phyloP scores from a whole-genome alignment of 2,888 invertebrate genomes.

The Fragum sueziense region DNA sequence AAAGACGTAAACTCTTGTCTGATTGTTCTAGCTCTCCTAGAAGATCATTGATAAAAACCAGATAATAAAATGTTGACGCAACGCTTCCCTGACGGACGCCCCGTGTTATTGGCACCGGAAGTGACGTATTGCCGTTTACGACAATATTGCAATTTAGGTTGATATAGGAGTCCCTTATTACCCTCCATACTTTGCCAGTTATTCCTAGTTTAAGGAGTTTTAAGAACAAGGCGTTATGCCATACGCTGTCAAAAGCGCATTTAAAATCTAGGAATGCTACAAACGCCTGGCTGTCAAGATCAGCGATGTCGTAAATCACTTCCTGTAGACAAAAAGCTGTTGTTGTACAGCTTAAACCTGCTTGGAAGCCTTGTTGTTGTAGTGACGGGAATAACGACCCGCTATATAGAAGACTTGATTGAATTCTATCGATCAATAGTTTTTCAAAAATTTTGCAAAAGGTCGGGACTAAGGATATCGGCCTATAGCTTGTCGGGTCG shows the following conservation, averaged over 20 bases:
- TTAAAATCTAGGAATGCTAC: slow-evolving; percentile 14
- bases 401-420: neutral
- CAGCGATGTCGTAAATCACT: neutral
- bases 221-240: slow-evolving; percentile 3
- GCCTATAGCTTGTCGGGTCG: slow-evolving; percentile 37
- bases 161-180: neutral
- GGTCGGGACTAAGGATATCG: slow-evolving; percentile 27
- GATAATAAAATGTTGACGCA: slow-evolving; percentile 6
- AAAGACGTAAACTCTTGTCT: neutral
- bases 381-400: slow-evolving; percentile 21
- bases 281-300: neutral
- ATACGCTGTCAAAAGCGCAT: slow-evolving; percentile 9
- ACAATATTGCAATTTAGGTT: neutral
- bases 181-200: neutral
- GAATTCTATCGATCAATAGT: slow-evolving; percentile 17
- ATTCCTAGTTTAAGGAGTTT: neutral
- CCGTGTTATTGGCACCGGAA: neutral
- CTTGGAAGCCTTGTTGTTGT: slow-evolving; percentile 44
- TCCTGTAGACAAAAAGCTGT: slow-evolving; percentile 8
- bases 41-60: neutral
- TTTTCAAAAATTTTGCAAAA: slow-evolving; percentile 39
- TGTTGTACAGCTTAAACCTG: slow-evolving; percentile 19
- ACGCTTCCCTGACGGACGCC: slow-evolving; percentile 21
- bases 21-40: slow-evolving; percentile 6
- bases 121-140: neutral